Evolutionary conservation across 2,113 vertebrate genomes (phyloP).

Genomic region (Trematomus loennbergii): DNA sequence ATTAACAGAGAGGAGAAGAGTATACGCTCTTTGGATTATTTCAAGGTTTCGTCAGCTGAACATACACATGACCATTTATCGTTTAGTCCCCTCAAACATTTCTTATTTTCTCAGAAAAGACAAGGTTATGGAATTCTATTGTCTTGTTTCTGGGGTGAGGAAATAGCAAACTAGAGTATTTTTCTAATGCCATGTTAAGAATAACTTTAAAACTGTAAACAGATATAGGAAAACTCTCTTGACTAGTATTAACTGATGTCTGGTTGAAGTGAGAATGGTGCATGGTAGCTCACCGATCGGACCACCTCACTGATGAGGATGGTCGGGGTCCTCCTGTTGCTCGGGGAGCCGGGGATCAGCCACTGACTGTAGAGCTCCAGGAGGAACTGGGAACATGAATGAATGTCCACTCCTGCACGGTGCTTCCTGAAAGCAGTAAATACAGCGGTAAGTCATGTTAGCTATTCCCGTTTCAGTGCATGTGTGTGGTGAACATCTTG

Average conservation of each 20-base stretch:
- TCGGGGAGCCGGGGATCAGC: constrained; percentile 91
- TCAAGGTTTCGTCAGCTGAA: too few species aligned
- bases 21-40: too few species aligned
- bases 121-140: neutral
- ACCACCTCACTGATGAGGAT: constrained; percentile 96
- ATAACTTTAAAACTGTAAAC: neutral
- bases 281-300: constrained; percentile 88
- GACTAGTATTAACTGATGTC: neutral
- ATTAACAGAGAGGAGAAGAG: too few species aligned
- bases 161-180: neutral
- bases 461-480: neutral
- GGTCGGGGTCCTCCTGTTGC: constrained; percentile 90
- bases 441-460: neutral
- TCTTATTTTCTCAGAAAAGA: neutral
- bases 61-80: too few species aligned
- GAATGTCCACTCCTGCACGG: constrained; percentile 97
- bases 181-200: too few species aligned
- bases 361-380: constrained; percentile 98
- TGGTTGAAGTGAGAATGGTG: neutral
- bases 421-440: constrained; percentile 88
- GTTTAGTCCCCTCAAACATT: neutral
- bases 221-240: too few species aligned
- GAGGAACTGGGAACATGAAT: constrained; percentile 98
- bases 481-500: neutral
- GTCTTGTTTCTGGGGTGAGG: neutral